These are phyloP conservation scores for Onychostruthus taczanowskii DNA, from an alignment of 2,113 vertebrate genomes.

Conservation along the genomic window DNA sequence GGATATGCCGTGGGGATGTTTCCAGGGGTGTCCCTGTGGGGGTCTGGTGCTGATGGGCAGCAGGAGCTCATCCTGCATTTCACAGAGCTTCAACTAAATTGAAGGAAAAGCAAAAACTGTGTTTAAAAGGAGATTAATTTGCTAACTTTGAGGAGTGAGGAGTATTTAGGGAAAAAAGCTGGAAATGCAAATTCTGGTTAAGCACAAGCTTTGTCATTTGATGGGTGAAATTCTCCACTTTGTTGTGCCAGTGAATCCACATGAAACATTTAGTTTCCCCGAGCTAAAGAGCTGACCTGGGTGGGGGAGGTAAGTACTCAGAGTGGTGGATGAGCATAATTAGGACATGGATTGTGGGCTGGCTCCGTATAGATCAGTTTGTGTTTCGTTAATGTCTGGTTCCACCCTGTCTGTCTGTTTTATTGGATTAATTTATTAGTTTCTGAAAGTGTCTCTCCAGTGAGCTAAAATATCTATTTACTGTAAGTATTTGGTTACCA, in stretches of 20 bases:
- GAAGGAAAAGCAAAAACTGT: background rate
- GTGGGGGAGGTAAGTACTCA: background rate
- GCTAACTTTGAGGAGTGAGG: background rate
- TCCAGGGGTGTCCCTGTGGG: fast-evolving
- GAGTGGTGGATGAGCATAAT: conserved; percentile 3
- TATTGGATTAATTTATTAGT: conserved; percentile 67
- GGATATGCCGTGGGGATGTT: fast-evolving
- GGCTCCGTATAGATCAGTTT: conserved; percentile 51
- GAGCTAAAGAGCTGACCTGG: background rate
- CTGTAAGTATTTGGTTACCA: conserved; percentile 59
- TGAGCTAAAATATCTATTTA: conserved; percentile 60
- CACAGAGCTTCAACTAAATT: fast-evolving
- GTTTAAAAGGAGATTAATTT: background rate
- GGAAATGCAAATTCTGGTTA: background rate
- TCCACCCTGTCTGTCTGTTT: conserved; percentile 65
- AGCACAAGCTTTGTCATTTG: background rate
- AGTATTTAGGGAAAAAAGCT: background rate
- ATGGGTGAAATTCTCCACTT: background rate
- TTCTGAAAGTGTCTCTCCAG: conserved; percentile 50
- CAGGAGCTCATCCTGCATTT: background rate
- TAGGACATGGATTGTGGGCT: conserved; percentile 33
- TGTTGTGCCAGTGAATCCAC: background rate
- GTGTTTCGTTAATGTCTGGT: conserved; percentile 50
- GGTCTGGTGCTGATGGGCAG: background rate
- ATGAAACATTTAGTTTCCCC: background rate